phyloP scores from a whole-genome alignment of 2,113 vertebrate species.

The Pluvialis apricaria region DNA sequence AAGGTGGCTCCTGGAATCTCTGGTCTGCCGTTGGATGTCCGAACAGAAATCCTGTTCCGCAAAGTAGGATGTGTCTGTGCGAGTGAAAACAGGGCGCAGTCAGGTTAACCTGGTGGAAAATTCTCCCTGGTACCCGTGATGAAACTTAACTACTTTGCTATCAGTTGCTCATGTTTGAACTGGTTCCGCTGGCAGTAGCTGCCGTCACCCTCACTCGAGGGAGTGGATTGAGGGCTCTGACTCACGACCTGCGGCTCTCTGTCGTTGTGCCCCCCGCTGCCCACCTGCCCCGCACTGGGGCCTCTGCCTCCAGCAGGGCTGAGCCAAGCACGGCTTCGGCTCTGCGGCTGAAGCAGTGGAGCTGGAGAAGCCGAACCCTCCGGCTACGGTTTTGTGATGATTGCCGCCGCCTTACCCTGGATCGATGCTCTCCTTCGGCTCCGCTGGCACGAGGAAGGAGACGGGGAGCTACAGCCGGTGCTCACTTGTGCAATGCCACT shows the following conservation, averaged over 20 bases:
- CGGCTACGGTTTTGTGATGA: rapidly evolving
- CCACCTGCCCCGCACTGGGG: neutral
- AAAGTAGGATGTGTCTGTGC: neutral
- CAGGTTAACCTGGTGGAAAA: neutral
- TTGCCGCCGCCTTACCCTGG: neutral
- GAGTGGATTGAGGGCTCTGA: neutral
- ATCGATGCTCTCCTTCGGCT: rapidly evolving
- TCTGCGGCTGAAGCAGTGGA: neutral
- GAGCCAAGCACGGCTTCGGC: rapidly evolving
- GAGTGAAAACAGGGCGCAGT: neutral
- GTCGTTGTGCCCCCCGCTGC: neutral
- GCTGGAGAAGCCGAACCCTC: neutral
- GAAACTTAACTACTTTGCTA: neutral
- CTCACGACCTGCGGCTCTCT: rapidly evolving
- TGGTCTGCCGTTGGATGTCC: rapidly evolving
- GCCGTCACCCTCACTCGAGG: rapidly evolving
- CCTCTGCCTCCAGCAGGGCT: neutral
- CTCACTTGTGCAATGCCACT: rapidly evolving
- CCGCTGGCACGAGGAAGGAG: neutral
- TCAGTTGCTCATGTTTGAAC: conserved; percentile 1
- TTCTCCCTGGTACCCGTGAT: neutral
- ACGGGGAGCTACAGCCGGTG: neutral
- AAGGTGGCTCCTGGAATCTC: neutral
- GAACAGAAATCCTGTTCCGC: neutral
- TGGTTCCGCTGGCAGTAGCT: conserved; percentile 5